A percentile compares a stretch with the other conserved stretches of the same genome.
These are phyloP conservation scores for Aegypius monachus DNA, from an alignment of 2,113 vertebrate species.

Conservation along the genomic window DNA sequence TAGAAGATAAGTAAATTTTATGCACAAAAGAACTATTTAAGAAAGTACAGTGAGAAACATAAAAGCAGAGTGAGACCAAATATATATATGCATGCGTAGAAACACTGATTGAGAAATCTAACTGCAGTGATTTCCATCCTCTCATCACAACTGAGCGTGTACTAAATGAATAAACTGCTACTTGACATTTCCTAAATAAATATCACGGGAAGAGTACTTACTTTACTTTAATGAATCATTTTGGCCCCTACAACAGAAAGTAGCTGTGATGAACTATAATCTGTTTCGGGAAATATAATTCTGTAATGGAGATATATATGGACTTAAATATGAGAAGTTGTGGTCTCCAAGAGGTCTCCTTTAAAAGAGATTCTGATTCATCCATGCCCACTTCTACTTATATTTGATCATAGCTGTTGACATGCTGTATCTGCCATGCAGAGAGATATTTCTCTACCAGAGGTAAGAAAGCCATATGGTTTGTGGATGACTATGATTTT, in stretches of 20 bases:
- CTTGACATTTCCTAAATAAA: conserved; percentile 62
- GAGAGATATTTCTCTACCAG: conserved; percentile 40
- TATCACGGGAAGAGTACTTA: conserved; percentile 39
- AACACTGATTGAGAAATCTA: conserved; percentile 37
- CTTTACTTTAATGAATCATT: conserved; percentile 61
- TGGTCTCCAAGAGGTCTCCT: background rate
- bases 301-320: conserved; percentile 16
- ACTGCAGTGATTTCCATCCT: conserved; percentile 21
- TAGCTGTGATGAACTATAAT: conserved; percentile 34
- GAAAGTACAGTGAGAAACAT: background rate
- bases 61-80: conserved; percentile 27
- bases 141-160: background rate
- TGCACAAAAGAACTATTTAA: background rate
- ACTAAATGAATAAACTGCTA: conserved; percentile 50
- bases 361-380: conserved; percentile 49
- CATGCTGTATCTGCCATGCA: conserved; percentile 23
- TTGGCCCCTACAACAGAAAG: conserved; percentile 20
- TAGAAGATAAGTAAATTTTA: background rate
- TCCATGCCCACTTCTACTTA: conserved; percentile 47
- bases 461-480: conserved; percentile 48
- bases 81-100: background rate
- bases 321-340: conserved; percentile 24
- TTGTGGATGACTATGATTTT: conserved; percentile 44
- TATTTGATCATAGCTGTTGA: conserved; percentile 53
- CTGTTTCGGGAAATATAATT: background rate